Percentiles rank a stretch among this genome's conserved stretches.
Evolutionary conservation across 2,113 vertebrate species (phyloP).

Genomic region (Lynx canadensis): DNA sequence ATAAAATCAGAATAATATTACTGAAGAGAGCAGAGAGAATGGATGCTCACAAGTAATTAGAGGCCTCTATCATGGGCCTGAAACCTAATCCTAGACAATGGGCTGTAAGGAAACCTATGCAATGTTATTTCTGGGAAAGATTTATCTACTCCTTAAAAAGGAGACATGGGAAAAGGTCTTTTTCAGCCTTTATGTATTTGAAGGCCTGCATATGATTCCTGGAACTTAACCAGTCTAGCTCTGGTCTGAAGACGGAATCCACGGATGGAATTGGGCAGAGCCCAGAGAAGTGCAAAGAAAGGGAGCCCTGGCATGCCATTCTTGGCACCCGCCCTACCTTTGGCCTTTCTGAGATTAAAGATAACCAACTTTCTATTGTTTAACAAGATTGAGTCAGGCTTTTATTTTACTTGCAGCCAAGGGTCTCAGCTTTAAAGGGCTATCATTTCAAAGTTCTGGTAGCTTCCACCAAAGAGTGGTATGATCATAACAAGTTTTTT

Average conservation of each 20-base stretch:
- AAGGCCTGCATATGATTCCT: background rate
- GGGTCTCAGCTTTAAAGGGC: background rate
- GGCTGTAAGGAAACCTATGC: background rate
- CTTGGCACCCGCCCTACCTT: background rate
- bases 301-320: background rate
- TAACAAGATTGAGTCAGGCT: background rate
- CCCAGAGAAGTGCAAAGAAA: background rate
- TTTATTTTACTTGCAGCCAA: slow-evolving; percentile 6
- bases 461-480: slow-evolving; percentile 25
- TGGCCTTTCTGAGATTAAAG: background rate
- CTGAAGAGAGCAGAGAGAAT: background rate
- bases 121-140: background rate
- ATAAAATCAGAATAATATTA: background rate
- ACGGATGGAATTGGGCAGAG: background rate
- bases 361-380: background rate
- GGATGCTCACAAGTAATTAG: background rate
- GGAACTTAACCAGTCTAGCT: background rate
- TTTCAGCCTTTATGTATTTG: background rate
- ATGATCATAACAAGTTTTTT: background rate
- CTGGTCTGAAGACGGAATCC: background rate
- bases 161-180: background rate
- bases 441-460: background rate
- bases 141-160: background rate
- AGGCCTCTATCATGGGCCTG: background rate
- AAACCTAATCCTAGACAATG: background rate